Evolutionary conservation across 2,888 invertebrate species (phyloP), one percentile per base, ranked within the genome.

Genomic region (Laspeyria flexula): DNA sequence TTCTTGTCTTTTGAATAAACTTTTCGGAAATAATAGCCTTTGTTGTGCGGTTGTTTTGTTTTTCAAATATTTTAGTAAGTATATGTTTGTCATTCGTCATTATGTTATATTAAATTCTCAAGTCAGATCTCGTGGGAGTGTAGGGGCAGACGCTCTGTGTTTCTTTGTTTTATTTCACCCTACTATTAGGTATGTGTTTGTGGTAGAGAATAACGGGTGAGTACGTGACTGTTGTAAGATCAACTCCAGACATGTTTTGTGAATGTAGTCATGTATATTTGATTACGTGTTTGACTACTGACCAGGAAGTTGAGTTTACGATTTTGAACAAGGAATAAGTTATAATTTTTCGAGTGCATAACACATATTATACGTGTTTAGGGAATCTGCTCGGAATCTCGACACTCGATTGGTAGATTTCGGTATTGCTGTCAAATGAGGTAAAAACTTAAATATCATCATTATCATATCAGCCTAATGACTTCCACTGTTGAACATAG

Each of bases 1-100:
- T 76, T 77, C 70, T 73, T 75, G 69, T 64, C 66, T 79, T 80
- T 77, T 77, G 70, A 76, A 72, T 77, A 75, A 75, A 76, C 68
- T 73, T 75, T 55, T 40, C 41, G 49, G 55, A 65, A n/a, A 68
- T 65, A 70, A 70, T 61, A 63, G 60, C 60, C 54, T 51, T 16
- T 38, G 12, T 25, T 29, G 45, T 37, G 31, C 37, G 18, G 31
- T 30, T n/a, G n/a, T n/a, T 49, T 42, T 33, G 13, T 30, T 35
- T 38, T 25, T 27, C 23, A 35, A 13, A 29, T 29, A 30, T 23
- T 1, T 23, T 33, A n/a, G 16, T 40, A 25, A 31, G 27, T 44
- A 30, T 44, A 37, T 21, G 6, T 29, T 23, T 38, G 9, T n/a
- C 7, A 11, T 44, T 44, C 37, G 15, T 44, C 30, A 21, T 27